Conservation (phyloP, 2,888 invertebrate species). For the Stenoptilia bipunctidactyla region DNA sequence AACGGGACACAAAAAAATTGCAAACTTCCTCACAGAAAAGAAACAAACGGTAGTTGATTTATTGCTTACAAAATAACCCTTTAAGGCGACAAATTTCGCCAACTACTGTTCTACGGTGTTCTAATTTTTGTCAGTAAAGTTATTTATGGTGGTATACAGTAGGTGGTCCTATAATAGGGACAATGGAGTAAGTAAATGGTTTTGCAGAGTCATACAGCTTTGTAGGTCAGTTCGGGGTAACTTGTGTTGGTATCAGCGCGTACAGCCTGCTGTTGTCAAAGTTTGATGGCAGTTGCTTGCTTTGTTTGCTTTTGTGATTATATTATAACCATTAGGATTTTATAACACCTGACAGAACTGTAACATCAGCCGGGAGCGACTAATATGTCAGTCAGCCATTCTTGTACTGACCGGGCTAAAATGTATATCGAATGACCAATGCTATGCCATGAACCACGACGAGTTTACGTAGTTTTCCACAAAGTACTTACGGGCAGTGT, state of each 20-base stretch:
- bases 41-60: slow-evolving; percentile 17
- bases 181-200: slow-evolving; percentile 28
- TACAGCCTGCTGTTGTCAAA: not conserved
- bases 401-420: too few species aligned
- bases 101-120: slow-evolving; percentile 37
- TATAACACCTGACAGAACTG: too few species aligned
- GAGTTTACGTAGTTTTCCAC: too few species aligned
- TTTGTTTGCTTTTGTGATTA: too few species aligned
- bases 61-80: slow-evolving; percentile 24
- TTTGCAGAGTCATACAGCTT: slow-evolving; percentile 58
- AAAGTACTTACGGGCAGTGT: too few species aligned
- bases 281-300: too few species aligned
- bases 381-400: too few species aligned
- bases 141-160: slow-evolving; percentile 56
- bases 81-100: slow-evolving; percentile 20
- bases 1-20: not conserved
- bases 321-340: too few species aligned
- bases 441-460: too few species aligned
- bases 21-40: not conserved
- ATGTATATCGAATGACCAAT: too few species aligned
- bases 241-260: not conserved
- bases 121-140: slow-evolving; percentile 37
- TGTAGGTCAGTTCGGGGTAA: slow-evolving; percentile 50
- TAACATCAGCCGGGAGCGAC: too few species aligned
- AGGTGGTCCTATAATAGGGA: slow-evolving; percentile 29